Conservation (phyloP, 2,888 invertebrate species). For the Lasius fuliginosus region DNA sequence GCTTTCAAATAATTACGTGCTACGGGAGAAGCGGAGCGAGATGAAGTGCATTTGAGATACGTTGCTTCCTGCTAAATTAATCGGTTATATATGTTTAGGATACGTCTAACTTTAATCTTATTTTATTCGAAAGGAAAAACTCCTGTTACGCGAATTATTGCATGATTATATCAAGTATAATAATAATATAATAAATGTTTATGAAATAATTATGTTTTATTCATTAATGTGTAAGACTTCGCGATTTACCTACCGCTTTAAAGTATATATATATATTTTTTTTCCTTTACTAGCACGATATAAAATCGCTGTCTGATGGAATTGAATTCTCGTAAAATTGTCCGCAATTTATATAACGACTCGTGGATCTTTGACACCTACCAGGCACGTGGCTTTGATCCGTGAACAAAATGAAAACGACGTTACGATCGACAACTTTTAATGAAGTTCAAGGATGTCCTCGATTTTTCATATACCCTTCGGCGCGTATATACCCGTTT, state of each 20-base stretch:
- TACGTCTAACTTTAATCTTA: background rate
- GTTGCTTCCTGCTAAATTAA: constrained; percentile 26
- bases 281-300: background rate
- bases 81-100: background rate
- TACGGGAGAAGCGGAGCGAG: constrained; percentile 27
- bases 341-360: background rate
- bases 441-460: constrained; percentile 53
- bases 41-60: background rate
- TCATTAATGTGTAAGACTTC: background rate
- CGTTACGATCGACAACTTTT: constrained; percentile 46
- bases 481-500: constrained; percentile 52
- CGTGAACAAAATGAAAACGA: constrained; percentile 16
- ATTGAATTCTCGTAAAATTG: constrained; percentile 18
- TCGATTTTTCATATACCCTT: constrained; percentile 39
- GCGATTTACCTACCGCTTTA: background rate
- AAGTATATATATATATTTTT: background rate
- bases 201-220: background rate
- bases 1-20: constrained; percentile 33
- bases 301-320: background rate
- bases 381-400: background rate
- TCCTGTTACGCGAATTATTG: background rate
- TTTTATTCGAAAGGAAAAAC: background rate
- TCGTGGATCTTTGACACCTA: background rate
- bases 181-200: background rate
- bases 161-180: background rate